These are phyloP conservation scores for Larimichthys polyactis DNA, from an alignment of 2,113 vertebrate genomes.

Conservation along the genomic window DNA sequence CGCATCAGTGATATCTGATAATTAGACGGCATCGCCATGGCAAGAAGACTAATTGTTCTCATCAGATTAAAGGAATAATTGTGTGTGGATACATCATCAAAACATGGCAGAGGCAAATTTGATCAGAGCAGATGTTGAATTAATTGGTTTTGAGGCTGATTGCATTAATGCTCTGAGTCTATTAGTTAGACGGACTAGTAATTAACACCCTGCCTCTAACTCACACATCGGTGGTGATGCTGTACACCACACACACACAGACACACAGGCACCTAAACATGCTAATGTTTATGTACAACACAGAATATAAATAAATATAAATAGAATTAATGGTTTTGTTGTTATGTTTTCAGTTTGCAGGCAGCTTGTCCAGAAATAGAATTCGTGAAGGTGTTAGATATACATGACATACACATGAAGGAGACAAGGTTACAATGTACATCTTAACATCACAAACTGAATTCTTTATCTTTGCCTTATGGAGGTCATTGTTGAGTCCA, in stretches of 20 bases:
- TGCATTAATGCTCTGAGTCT: constrained; percentile 76
- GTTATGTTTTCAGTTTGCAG: background rate
- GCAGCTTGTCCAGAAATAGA: background rate
- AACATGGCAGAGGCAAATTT: constrained; percentile 77
- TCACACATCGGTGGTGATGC: constrained; percentile 22
- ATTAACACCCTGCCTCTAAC: constrained; percentile 73
- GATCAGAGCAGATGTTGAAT: constrained; percentile 81
- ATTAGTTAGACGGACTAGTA: constrained; percentile 72
- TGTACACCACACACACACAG: constrained; percentile 19
- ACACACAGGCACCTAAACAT: constrained; percentile 18
- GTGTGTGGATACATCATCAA: constrained; percentile 75
- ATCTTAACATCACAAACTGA: too few species aligned
- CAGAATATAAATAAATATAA: background rate
- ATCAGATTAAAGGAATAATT: constrained; percentile 78
- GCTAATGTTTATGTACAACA: background rate
- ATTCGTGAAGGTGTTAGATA: background rate
- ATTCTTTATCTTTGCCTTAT: too few species aligned
- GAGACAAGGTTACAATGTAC: too few species aligned
- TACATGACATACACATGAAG: background rate
- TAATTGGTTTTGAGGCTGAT: constrained; percentile 81
- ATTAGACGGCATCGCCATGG: constrained; percentile 58
- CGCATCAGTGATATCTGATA: constrained; percentile 61
- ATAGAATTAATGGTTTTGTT: background rate
- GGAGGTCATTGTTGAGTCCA: too few species aligned
- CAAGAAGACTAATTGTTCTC: constrained; percentile 72